These are phyloP conservation scores for Pachydiplax longipennis DNA, from an alignment of 2,888 invertebrate species.

Conservation along the genomic window DNA sequence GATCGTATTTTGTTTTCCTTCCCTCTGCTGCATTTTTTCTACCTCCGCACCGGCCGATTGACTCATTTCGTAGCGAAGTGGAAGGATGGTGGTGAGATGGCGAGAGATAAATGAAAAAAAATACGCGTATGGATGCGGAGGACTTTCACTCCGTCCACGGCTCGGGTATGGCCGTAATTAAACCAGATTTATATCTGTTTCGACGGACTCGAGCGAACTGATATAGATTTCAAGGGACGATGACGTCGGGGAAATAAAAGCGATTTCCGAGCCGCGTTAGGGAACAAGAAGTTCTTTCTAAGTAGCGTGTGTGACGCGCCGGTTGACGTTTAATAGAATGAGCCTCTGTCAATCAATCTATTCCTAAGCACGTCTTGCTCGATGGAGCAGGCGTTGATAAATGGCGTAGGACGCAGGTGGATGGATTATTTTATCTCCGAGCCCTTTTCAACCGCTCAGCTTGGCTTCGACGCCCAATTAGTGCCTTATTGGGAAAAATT, in stretches of 20 bases:
- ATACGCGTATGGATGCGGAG: not conserved
- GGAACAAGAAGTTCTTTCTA: not conserved
- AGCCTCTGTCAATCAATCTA: slow-evolving; percentile 32
- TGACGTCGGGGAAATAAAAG: not conserved
- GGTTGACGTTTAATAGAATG: not conserved
- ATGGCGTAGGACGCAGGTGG: slow-evolving; percentile 6
- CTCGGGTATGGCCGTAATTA: not conserved
- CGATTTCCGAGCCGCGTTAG: not conserved
- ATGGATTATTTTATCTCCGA: slow-evolving; percentile 14
- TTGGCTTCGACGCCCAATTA: slow-evolving; percentile 3
- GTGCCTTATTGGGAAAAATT: slow-evolving; percentile 39
- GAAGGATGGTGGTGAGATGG: not conserved
- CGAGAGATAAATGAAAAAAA: not conserved
- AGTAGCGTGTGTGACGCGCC: not conserved
- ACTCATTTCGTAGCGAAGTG: slow-evolving; percentile 4
- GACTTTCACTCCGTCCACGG: not conserved
- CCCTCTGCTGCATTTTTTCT: not conserved
- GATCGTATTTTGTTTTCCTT: not conserved
- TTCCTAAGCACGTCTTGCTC: not conserved
- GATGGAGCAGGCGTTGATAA: slow-evolving; percentile 24
- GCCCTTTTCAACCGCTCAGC: not conserved
- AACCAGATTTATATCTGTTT: not conserved
- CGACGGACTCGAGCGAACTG: not conserved
- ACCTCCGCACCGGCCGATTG: not conserved
- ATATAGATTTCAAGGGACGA: not conserved